Conservation (phyloP, 2,113 vertebrate species). For the Hystrix cristata region DNA sequence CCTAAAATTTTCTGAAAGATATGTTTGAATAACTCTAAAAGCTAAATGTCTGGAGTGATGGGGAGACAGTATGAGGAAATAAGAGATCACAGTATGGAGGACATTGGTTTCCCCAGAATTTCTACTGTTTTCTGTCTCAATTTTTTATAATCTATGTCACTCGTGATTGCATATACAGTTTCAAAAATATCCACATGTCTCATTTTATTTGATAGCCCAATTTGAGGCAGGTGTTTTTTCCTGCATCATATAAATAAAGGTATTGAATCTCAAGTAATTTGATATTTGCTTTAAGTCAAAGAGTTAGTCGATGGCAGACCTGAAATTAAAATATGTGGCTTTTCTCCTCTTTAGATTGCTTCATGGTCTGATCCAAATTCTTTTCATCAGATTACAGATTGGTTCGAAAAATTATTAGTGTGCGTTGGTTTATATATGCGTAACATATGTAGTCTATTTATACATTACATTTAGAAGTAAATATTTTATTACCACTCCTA, state of each 20-base stretch:
- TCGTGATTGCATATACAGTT: constrained; percentile 52
- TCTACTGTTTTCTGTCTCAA: background rate
- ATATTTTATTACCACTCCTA: constrained; percentile 26
- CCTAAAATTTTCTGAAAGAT: background rate
- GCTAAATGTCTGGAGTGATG: background rate
- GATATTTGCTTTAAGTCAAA: constrained; percentile 61
- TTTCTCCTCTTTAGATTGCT: background rate
- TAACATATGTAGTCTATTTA: constrained; percentile 12
- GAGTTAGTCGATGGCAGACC: background rate
- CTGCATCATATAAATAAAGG: constrained; percentile 67
- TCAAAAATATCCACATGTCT: constrained; percentile 52
- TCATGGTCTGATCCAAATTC: background rate
- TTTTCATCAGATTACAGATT: constrained; percentile 28
- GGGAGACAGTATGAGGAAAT: background rate
- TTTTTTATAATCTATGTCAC: background rate
- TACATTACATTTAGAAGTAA: constrained; percentile 27
- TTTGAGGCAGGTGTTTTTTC: constrained; percentile 48
- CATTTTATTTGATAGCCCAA: constrained; percentile 52
- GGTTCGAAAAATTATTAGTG: constrained; percentile 27
- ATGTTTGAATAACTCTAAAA: background rate
- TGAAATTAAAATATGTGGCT: background rate
- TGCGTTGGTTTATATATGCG: background rate
- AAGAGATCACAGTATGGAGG: background rate
- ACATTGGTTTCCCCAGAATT: background rate
- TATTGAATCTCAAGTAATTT: constrained; percentile 57